Conservation (phyloP, 2,888 invertebrate species). For the Spisula solida region DNA sequence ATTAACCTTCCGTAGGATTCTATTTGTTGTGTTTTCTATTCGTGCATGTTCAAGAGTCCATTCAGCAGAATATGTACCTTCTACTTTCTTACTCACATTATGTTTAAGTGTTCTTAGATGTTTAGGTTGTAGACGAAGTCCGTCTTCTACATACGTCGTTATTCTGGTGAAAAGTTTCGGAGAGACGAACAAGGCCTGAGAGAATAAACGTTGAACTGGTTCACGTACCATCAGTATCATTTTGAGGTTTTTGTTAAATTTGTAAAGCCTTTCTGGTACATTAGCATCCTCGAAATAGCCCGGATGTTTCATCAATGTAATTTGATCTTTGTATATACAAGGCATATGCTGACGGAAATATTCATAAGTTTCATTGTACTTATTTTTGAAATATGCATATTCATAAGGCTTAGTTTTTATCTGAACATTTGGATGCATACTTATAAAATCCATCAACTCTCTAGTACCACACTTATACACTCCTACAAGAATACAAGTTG, state of each 20-base stretch:
- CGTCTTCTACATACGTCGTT: background rate
- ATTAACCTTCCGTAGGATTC: too few relatives aligned
- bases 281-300: slow-evolving; percentile 98
- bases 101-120: too few relatives aligned
- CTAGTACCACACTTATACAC: slow-evolving; percentile 49
- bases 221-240: slow-evolving; percentile 97
- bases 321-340: slow-evolving; percentile 95
- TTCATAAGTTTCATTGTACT: background rate
- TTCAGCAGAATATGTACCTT: too few relatives aligned
- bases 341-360: background rate
- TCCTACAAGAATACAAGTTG: slow-evolving; percentile 47
- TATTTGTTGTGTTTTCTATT: too few relatives aligned
- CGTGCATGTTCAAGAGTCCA: too few relatives aligned
- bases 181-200: slow-evolving; percentile 88
- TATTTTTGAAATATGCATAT: slow-evolving; percentile 36
- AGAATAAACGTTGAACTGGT: slow-evolving; percentile 97
- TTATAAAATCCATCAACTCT: slow-evolving; percentile 53
- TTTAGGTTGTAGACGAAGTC: background rate
- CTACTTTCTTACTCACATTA: too few relatives aligned
- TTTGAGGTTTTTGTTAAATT: slow-evolving; percentile 96
- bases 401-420: slow-evolving; percentile 52
- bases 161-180: background rate
- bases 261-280: slow-evolving; percentile 96
- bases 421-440: slow-evolving; percentile 49
- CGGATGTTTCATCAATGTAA: slow-evolving; percentile 98